phyloP scores from a whole-genome alignment of 2,113 vertebrate species.

The Hystrix cristata region DNA sequence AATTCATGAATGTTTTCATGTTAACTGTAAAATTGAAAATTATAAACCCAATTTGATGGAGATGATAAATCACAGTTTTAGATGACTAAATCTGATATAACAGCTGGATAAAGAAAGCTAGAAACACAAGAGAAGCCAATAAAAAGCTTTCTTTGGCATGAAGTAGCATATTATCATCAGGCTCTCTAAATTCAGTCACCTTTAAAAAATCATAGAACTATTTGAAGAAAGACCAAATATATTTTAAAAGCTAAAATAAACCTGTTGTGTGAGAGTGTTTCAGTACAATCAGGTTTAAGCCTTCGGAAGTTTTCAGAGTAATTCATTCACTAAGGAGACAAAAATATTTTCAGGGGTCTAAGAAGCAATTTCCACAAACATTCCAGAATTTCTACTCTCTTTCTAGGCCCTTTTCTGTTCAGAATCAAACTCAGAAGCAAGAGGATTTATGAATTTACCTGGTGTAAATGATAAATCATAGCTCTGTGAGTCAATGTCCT shows the following conservation, averaged over 20 bases:
- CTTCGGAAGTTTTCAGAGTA: conserved; percentile 56
- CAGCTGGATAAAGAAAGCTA: conserved; percentile 85
- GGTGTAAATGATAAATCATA: conserved; percentile 34
- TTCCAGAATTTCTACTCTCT: conserved; percentile 5
- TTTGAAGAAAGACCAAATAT: conserved; percentile 75
- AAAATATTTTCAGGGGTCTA: conserved; percentile 18
- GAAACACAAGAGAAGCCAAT: conserved; percentile 80
- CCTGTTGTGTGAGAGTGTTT: conserved; percentile 64
- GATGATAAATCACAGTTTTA: conserved; percentile 74
- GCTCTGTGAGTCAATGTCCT: neutral
- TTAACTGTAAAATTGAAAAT: conserved; percentile 61
- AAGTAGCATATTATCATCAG: conserved; percentile 77
- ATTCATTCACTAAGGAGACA: conserved; percentile 1
- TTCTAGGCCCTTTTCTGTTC: neutral
- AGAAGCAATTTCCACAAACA: conserved; percentile 62
- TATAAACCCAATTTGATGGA: conserved; percentile 59
- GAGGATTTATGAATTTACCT: conserved; percentile 1
- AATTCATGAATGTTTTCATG: conserved; percentile 66
- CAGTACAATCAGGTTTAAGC: conserved; percentile 44
- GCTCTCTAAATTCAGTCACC: conserved; percentile 66
- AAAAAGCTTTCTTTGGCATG: conserved; percentile 81
- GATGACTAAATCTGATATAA: conserved; percentile 81
- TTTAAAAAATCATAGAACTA: conserved; percentile 60
- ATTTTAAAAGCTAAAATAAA: conserved; percentile 73
- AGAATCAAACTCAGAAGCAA: conserved; percentile 16